Base-by-base conservation (phyloP, 2,888 invertebrate genomes). In the Cataglyphis rosenhaueri region DNA sequence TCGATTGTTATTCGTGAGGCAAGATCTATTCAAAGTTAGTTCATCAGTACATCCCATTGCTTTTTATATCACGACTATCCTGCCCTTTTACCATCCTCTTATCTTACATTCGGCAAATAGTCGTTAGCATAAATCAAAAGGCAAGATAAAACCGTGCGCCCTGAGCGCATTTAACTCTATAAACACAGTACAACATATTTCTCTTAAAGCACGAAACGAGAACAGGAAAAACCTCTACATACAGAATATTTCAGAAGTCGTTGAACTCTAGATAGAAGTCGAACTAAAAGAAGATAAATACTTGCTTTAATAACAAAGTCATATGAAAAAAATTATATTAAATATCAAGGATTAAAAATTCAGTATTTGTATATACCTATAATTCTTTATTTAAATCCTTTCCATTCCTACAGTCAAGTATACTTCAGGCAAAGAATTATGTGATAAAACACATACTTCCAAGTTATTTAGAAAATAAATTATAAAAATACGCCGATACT, bases 111-210 rank as follows among this genome's bases (percentile, higher is more conserved):
- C 78, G 78, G 78, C 59, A 79, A 79, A 79, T 79, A 79, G 78
- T 79, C 78, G 78, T 79, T 79, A 78, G 61, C 78, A 79, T 79
- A 79, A 79, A 79, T 79, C 78, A 79, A 59, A 73, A 79, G 59
- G 73, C 73, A 44, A 79, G 78, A 79, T 79, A 79, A 78, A 79
- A 41, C 57, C 15, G 57, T 65, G 76, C 71, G 68, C 57, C 41
- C 57, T 57, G 9, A 70, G 32, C 57, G 71, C 44, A 79, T 79
- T 73, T 71, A 44, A 79, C 78, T 79, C 78, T 79, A 76, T 76
- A 79, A 79, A 73, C 74, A 79, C 74, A 79, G 74, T 73, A 73
- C 21, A 78, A 79, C 32, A 44, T 71, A 79, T 79, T 79, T 71
- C 38, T 71, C 73, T 79, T 79, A 73, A 76, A 73, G 44, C 59